Evolutionary conservation across 2,797 vertebrate genomes (phyloP).

Genomic region (Gadopsis bispinosus): DNA sequence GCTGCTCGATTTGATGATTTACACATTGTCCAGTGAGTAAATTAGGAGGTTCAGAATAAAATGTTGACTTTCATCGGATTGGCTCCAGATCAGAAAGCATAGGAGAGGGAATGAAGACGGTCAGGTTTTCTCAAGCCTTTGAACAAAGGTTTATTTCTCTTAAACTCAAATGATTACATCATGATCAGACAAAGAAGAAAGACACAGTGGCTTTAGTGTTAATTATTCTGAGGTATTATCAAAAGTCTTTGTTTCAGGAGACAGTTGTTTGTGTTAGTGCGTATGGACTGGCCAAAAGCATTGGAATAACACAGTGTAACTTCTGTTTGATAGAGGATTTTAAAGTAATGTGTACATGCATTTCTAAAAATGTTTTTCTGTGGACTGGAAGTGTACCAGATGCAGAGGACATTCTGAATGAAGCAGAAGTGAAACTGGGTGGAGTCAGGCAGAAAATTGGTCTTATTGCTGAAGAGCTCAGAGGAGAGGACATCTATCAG

Average conservation of each 20-base stretch:
- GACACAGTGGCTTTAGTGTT: neutral
- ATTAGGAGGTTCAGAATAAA: too few relatives aligned
- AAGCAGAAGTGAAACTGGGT: constrained; percentile 93
- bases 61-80: too few relatives aligned
- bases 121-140: too few relatives aligned
- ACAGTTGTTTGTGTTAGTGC: neutral
- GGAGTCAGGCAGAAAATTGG: constrained; percentile 92
- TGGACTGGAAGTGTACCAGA: constrained; percentile 86
- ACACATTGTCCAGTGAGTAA: neutral
- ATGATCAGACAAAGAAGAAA: too few relatives aligned
- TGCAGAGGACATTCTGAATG: constrained; percentile 89
- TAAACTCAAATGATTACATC: too few relatives aligned
- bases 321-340: neutral
- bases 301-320: neutral
- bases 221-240: neutral
- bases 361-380: constrained; percentile 9
- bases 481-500: constrained; percentile 94
- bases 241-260: neutral
- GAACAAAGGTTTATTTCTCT: too few relatives aligned
- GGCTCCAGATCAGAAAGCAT: too few relatives aligned
- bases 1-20: neutral
- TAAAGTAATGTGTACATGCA: neutral
- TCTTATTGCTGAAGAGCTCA: constrained; percentile 92
- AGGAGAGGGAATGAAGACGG: too few relatives aligned
- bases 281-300: neutral